Base-by-base conservation (phyloP, 2,888 invertebrate genomes). In the Prenolepis imparis region DNA sequence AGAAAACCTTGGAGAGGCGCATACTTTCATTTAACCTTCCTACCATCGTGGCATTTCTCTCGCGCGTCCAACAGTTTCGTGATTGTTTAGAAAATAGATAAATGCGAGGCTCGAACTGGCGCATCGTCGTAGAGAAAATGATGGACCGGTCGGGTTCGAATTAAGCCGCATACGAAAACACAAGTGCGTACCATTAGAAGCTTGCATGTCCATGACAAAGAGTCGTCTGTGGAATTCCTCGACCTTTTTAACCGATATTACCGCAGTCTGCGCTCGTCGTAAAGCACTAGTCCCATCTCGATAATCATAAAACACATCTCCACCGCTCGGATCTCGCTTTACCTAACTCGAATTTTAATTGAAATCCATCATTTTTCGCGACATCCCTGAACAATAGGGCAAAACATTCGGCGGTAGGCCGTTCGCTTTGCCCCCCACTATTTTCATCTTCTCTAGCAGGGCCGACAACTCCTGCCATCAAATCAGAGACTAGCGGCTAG, bases 191-290 rank as follows among this genome's bases (percentile, higher is more conserved):
- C 95, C 95, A 94, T 95, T 95, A 89, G 95, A 93, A 90, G 95
- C 94, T 92, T 95, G 94, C 95, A 95, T 95, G 90, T 95, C 95
- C 95, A 94, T 94, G 94, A 93, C 93, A 94, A 94, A 94, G 93
- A 91, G 91, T 91, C 90, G 91, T 88, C 86, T 84, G 77, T 83
- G 64, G 84, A 81, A 86, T 90, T 84, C 84, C 87, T 89, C 85
- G 84, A 87, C 78, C 89, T 88, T 91, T 91, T 90, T 78, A 90
- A 88, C 88, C 87, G 85, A 85, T 93, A 93, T 93, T 93, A 93
- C 92, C 93, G 92, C 80, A 91, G 88, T 89, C 90, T 90, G 77
- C 86, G 88, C 88, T 89, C 90, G 75, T 89, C 89, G 74, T 89
- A 89, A 73, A 85, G 84, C 86, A 86, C 85, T 84, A 90, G 88